A percentile compares a stretch with the other conserved stretches of the same genome.
Conservation (phyloP, 2,888 invertebrate genomes). For the Ophion ellenae region DNA sequence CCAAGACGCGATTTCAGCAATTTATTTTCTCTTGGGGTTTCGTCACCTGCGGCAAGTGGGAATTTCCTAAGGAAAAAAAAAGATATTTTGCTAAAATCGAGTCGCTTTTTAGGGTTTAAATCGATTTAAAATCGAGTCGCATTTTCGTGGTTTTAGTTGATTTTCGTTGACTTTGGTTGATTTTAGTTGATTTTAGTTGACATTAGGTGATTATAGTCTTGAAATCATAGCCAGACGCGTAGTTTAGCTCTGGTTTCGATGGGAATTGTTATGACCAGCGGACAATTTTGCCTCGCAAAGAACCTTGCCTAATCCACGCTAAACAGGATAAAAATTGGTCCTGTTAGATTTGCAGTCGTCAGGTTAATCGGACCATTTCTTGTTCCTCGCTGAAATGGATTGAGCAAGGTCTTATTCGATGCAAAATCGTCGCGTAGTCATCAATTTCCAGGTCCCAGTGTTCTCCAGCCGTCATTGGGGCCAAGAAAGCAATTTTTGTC, state of each 20-base stretch:
- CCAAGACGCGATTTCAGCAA: slow-evolving; percentile 13
- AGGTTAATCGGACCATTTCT: too few species aligned
- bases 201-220: not conserved
- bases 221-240: not conserved
- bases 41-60: not conserved
- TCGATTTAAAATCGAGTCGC: not conserved
- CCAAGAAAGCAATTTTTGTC: too few species aligned
- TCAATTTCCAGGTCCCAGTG: too few species aligned
- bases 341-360: too few species aligned
- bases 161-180: not conserved
- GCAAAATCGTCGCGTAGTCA: too few species aligned
- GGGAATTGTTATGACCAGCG: not conserved
- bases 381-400: too few species aligned
- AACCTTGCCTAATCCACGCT: too few species aligned
- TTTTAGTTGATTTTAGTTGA: not conserved
- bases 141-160: not conserved
- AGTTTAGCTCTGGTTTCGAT: not conserved
- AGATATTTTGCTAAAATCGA: not conserved
- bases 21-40: not conserved
- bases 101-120: not conserved
- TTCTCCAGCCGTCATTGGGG: too few species aligned
- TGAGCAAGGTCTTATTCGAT: too few species aligned
- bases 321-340: too few species aligned
- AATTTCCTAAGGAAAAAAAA: not conserved
- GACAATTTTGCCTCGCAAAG: not conserved